These are phyloP conservation scores for Esox masquinongy DNA, from an alignment of 2,797 vertebrate genomes.

Conservation along the genomic window DNA sequence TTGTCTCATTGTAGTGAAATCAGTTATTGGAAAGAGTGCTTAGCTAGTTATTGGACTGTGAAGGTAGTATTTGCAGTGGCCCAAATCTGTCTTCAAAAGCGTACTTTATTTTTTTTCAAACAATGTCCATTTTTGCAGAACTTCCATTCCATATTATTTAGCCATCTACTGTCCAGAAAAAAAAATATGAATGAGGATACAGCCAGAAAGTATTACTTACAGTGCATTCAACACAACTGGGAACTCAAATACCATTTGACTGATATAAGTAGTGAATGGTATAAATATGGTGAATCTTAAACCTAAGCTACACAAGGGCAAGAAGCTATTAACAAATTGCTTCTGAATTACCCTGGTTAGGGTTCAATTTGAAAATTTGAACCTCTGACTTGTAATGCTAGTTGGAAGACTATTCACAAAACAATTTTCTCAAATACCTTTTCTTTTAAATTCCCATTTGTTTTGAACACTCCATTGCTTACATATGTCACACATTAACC, in stretches of 20 bases:
- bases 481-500: neutral
- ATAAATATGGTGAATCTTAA: no score
- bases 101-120: neutral
- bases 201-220: neutral
- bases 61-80: neutral
- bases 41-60: no score
- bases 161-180: neutral
- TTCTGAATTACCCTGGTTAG: neutral
- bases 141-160: neutral
- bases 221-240: neutral
- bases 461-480: neutral
- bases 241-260: neutral
- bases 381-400: neutral
- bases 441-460: neutral
- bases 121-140: neutral
- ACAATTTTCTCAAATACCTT: neutral
- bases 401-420: neutral
- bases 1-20: neutral
- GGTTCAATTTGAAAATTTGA: neutral
- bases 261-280: no score
- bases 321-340: no score
- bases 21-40: no score
- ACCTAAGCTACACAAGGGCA: neutral
- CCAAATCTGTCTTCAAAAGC: neutral
- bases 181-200: neutral